A percentile compares a stretch with the other conserved stretches of the same genome.
Evolutionary conservation across 1,140 invertebrate genomes (phyloP).

Genomic region (Mercenaria mercenaria): DNA sequence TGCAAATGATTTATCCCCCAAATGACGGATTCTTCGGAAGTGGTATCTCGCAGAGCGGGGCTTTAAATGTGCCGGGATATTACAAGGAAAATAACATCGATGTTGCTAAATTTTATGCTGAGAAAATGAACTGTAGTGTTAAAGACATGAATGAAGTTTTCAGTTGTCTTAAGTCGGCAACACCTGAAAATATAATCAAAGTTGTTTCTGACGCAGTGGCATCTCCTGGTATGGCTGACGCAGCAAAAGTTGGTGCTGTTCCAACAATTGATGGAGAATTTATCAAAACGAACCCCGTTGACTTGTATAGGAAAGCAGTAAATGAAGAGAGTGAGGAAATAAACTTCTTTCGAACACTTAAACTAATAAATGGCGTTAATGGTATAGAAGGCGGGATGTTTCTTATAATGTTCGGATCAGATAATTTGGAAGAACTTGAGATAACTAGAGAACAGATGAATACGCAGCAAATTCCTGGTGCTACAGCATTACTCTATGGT

Average conservation of each 20-base stretch:
- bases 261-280: slow-evolving; percentile 40
- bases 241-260: not conserved
- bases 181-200: not conserved
- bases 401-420: not conserved
- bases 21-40: slow-evolving; percentile 79
- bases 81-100: not conserved
- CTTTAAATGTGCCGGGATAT: not conserved
- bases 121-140: not conserved
- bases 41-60: slow-evolving; percentile 70
- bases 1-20: slow-evolving; percentile 62
- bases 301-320: not conserved
- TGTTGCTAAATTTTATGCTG: not conserved
- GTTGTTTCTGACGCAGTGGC: not conserved
- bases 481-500: not conserved
- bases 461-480: not conserved
- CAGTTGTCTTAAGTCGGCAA: slow-evolving; percentile 21
- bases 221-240: not conserved
- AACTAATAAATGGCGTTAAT: slow-evolving; percentile 47
- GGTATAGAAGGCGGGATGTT: slow-evolving; percentile 33
- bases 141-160: slow-evolving; percentile 10
- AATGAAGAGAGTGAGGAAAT: not conserved
- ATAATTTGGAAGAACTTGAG: not conserved
- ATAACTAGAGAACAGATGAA: slow-evolving; percentile 29
- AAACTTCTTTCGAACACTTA: slow-evolving; percentile 11
- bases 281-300: not conserved